Conservation (phyloP, 2,113 vertebrate species). For the Rynchops niger region DNA sequence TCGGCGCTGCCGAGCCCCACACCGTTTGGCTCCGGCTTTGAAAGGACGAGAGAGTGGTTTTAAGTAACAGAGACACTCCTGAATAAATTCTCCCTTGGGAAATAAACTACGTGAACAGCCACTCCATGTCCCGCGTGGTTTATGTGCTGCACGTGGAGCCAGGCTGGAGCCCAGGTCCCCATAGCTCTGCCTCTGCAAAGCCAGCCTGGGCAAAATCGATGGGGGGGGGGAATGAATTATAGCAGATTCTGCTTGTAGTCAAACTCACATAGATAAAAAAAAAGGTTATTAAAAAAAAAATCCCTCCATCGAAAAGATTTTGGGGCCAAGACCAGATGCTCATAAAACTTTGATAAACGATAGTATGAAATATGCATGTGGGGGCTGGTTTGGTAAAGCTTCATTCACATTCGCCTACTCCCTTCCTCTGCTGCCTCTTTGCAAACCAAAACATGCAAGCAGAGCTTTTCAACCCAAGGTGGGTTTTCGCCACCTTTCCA, state of each 20-base stretch:
- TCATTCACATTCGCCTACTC: slow-evolving; percentile 5
- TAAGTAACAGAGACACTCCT: slow-evolving; percentile 17
- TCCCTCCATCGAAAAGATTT: slow-evolving; percentile 15
- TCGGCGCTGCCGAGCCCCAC: accelerated
- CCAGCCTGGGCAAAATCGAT: background rate
- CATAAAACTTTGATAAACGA: slow-evolving; percentile 36
- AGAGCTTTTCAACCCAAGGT: background rate
- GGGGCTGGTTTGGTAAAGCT: slow-evolving; percentile 35
- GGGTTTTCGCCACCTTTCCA: background rate
- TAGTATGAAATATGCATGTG: slow-evolving; percentile 27
- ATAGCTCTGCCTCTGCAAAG: background rate
- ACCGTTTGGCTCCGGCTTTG: background rate
- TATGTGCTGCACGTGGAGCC: background rate
- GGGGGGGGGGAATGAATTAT: background rate
- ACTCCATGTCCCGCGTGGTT: background rate
- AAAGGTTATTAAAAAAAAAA: background rate
- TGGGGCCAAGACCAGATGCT: slow-evolving; percentile 61
- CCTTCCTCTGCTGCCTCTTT: slow-evolving; percentile 36
- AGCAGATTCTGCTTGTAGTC: background rate
- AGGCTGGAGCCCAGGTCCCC: background rate
- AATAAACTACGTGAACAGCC: slow-evolving; percentile 2
- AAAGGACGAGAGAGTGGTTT: slow-evolving; percentile 9
- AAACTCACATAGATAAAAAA: background rate
- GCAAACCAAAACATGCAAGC: slow-evolving; percentile 7
- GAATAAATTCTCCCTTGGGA: slow-evolving; percentile 13